Percentiles rank a stretch among this genome's conserved stretches.
Conservation (phyloP, 2,797 vertebrate genomes). For the Antrozous pallidus region DNA sequence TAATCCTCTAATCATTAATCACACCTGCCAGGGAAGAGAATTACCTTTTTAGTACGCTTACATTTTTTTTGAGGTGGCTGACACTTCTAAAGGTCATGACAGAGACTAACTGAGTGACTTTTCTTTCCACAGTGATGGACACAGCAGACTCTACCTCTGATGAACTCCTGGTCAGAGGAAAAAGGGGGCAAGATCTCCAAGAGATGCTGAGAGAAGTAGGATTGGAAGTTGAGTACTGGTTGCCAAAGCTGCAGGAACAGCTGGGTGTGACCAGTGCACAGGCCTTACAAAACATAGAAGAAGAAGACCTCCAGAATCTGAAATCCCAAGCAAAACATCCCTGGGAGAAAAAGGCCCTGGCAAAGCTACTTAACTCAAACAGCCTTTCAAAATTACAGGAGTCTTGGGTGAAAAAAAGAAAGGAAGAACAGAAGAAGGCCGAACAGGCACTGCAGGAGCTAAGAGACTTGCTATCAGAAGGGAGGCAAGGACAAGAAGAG, state of each 20-base stretch:
- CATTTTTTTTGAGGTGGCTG: background rate
- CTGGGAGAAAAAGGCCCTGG: slow-evolving; percentile 65
- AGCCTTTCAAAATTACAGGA: background rate
- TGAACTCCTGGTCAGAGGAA: background rate
- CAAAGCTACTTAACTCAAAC: slow-evolving; percentile 24
- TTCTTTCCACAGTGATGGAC: slow-evolving; percentile 56
- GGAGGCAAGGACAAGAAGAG: background rate
- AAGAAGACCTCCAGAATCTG: slow-evolving; percentile 67
- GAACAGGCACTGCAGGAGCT: slow-evolving; percentile 25
- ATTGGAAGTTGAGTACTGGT: slow-evolving; percentile 55
- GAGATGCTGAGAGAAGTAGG: slow-evolving; percentile 49
- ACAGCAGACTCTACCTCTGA: rapidly evolving
- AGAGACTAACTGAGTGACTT: background rate
- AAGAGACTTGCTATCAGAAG: slow-evolving; percentile 13
- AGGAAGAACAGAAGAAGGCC: background rate
- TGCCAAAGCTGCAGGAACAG: slow-evolving; percentile 31
- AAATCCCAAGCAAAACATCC: background rate
- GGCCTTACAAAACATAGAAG: slow-evolving; percentile 59
- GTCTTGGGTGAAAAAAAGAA: background rate
- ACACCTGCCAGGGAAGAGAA: too few relatives aligned
- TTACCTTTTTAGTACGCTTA: too few relatives aligned
- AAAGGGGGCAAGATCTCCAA: background rate
- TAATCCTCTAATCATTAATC: too few relatives aligned
- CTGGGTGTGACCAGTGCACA: slow-evolving; percentile 56
- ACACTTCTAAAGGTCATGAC: background rate